Evolutionary conservation across 2,797 vertebrate genomes (phyloP), one percentile per base, ranked within the genome.

Genomic region (Spinus olivaceus): DNA sequence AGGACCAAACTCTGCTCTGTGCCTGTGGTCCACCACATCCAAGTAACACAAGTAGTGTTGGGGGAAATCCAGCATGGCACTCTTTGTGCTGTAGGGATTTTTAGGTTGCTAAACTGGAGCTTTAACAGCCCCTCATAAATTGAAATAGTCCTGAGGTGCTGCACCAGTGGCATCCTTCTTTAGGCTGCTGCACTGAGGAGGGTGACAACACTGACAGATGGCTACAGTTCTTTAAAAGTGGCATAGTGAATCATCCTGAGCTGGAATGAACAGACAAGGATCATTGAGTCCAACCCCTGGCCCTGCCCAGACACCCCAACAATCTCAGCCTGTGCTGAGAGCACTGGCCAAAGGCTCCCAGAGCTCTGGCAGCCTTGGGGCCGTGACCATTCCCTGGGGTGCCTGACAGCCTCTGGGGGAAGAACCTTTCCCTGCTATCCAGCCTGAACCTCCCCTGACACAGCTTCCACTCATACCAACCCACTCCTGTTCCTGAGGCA

Each of bases 281-380:
- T 28, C 25, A 21, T 8, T 0, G 0, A 72, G 19, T n/a, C 18
- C 41, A 42, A 42, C 41, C 41, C 41, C 41, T 18, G 41, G 17
- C 39, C 39, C 39, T 41, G 39, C 15, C 6, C 39, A 39, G 39
- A 39, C 39, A 39, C 33, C 10, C 24, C 39, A 14, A 4, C 7
- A 46, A 12, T 47, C 15, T 19, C 59, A 28, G 5, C 13, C 25
- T 72, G 25, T 21, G 10, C 32, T 53, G 39, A 16, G 10, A 51
- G 30, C 1, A 0, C 4, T 51, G 10, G 6, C 22, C 59, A 32
- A 65, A 41, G 0, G 0, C 21, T 28, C 10, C 15, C 4, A 30
- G 12, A 71, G 59, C 65, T 71, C 27, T 72, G 87, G 17, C 72
- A 83, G n/a, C 46, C 57, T 41, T 12, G 21, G 30, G 9, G 25